These are phyloP conservation scores for Emys orbicularis DNA, from an alignment of 2,797 vertebrate species.

Conservation along the genomic window DNA sequence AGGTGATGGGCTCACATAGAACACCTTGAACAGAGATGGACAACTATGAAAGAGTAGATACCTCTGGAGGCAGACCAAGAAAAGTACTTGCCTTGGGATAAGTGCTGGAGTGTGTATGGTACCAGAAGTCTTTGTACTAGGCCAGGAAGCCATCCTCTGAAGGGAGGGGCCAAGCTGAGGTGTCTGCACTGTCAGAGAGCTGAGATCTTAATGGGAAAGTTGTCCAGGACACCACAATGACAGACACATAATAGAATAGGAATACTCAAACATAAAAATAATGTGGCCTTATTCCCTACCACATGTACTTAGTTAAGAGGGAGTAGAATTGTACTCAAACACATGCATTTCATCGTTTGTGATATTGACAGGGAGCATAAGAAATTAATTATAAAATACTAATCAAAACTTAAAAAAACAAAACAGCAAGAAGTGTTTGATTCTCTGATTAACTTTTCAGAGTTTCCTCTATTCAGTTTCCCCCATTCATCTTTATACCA, in stretches of 20 bases:
- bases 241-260: neutral
- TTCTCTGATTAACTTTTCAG: conserved; percentile 14
- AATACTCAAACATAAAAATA: neutral
- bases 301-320: neutral
- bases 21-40: neutral
- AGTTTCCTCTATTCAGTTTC: neutral
- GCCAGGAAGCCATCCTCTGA: neutral
- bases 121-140: neutral
- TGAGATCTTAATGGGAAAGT: neutral
- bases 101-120: neutral
- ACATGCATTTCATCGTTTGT: neutral
- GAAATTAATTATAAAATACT: conserved; percentile 37
- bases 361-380: neutral
- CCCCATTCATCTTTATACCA: neutral
- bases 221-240: neutral
- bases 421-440: neutral
- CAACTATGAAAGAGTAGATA: neutral
- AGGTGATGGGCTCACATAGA: neutral
- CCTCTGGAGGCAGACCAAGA: too few species aligned
- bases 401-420: neutral
- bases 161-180: neutral
- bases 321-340: neutral
- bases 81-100: neutral
- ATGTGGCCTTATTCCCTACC: neutral
- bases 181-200: neutral